These are phyloP conservation scores for Parus major DNA, from an alignment of 2,113 vertebrate genomes.

Conservation along the genomic window DNA sequence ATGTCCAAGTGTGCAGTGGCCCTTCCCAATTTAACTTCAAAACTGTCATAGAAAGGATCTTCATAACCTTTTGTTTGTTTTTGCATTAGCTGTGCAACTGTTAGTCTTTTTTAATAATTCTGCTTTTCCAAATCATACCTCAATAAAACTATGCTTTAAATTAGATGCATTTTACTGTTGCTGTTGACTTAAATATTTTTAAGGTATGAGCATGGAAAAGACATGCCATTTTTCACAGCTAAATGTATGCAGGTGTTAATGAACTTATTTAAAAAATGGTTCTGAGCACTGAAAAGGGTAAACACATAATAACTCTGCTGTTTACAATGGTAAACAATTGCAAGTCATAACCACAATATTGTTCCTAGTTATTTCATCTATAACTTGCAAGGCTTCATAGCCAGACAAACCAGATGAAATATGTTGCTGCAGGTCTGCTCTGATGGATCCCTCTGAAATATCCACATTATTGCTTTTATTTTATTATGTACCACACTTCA, in stretches of 20 bases:
- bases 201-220: constrained; percentile 23
- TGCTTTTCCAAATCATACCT: constrained; percentile 11
- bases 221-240: constrained; percentile 41
- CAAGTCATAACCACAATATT: constrained; percentile 90
- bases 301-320: constrained; percentile 62
- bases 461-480: constrained; percentile 91
- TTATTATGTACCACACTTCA: constrained; percentile 91
- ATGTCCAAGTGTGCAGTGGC: background rate
- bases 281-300: constrained; percentile 53
- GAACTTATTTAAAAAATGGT: constrained; percentile 59
- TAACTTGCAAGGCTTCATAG: constrained; percentile 82
- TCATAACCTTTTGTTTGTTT: background rate
- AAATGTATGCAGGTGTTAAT: constrained; percentile 60
- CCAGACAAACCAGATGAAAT: constrained; percentile 80
- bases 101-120: constrained; percentile 29
- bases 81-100: background rate
- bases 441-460: constrained; percentile 88
- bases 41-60: background rate
- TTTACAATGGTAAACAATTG: constrained; percentile 79
- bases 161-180: constrained; percentile 11
- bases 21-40: background rate
- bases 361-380: constrained; percentile 88
- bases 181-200: constrained; percentile 33
- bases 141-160: constrained; percentile 9
- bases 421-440: constrained; percentile 80